Percentiles rank a stretch among this genome's conserved stretches.
Evolutionary conservation across 2,888 invertebrate genomes (phyloP).

Genomic region (Drosophila cognata): DNA sequence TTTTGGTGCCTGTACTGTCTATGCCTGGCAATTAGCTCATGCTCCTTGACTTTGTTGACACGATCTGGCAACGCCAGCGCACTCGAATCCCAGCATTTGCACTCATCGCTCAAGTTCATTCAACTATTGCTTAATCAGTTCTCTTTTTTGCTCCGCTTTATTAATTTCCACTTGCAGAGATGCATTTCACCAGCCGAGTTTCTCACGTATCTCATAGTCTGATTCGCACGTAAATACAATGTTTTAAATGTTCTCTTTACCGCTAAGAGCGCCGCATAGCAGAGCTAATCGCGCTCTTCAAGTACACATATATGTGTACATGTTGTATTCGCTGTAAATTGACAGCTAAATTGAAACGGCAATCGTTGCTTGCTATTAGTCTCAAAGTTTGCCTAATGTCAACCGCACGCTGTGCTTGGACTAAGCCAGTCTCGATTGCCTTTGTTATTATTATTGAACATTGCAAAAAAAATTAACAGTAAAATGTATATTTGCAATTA

Average conservation of each 20-base stretch:
- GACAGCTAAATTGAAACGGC: conserved; percentile 46
- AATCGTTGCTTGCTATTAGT: conserved; percentile 39
- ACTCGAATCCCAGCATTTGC: neutral
- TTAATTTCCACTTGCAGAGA: neutral
- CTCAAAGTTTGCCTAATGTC: conserved; percentile 29
- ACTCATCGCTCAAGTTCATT: conserved; percentile 44
- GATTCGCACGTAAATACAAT: neutral
- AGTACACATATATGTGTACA: conserved; percentile 6
- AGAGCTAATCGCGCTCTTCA: conserved; percentile 41
- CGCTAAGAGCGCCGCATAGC: conserved; percentile 27
- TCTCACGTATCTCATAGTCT: conserved; percentile 59
- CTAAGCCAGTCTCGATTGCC: conserved; percentile 8
- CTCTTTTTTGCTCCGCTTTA: conserved; percentile 7
- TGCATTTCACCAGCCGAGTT: conserved; percentile 21
- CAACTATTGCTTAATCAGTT: conserved; percentile 32
- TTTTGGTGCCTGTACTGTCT: neutral
- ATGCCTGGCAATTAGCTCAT: conserved; percentile 15
- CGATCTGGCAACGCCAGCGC: conserved; percentile 43
- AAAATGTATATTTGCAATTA: neutral
- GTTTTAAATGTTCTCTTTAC: neutral
- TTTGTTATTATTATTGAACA: conserved; percentile 21
- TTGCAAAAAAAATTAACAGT: neutral
- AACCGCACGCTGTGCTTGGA: conserved; percentile 16
- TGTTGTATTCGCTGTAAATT: conserved; percentile 56
- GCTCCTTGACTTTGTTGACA: neutral